Base-by-base conservation (phyloP, 2,888 invertebrate genomes). In the Laothoe populi region DNA sequence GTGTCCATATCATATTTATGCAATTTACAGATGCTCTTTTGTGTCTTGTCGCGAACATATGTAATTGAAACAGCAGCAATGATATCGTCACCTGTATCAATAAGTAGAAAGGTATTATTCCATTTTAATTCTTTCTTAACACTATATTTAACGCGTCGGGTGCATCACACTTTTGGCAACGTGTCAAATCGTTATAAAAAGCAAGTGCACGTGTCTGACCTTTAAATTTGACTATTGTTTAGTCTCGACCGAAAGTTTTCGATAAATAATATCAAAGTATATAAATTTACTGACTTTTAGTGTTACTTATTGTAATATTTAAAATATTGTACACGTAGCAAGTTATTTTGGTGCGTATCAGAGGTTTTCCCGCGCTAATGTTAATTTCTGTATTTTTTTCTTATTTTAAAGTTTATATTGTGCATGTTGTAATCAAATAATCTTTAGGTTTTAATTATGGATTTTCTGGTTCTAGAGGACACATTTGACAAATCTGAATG, bases 151-250 rank as follows among this genome's bases (percentile, higher is more conserved):
- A 38, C 24, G 19, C 13, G 31, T 40, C 31, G 53, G 40, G 42
- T 53, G 53, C 49, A 61, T 42, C 49, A 53, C 49, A 42, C 53
- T 42, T 44, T 65, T 63, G 65, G 65, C 65, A 63, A 38, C 40
- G n/a, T 13, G 13, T 59, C 63, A 65, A 63, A 1, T 53, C 5
- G 11, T 42, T 35, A 59, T 59, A 61, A 61, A 60, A 62, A 63
- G 44, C 53, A 48, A 59, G 44, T 58, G 57, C 60, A 65, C 21
- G 38, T 40, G 60, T 40, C 35, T 60, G 59, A 58, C 59, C 58
- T 57, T 61, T 65, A 35, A n/a, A 45, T 24, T 35, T 3, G 19
- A 57, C 42, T 63, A 57, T 59, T 65, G 63, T 63, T 63, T 65
- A 60, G 63, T 63, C 42, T 63, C 45, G 45, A 46, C 7, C 49